These are phyloP conservation scores for Noturus placidus DNA, from an alignment of 2,113 vertebrate species.

Conservation along the genomic window DNA sequence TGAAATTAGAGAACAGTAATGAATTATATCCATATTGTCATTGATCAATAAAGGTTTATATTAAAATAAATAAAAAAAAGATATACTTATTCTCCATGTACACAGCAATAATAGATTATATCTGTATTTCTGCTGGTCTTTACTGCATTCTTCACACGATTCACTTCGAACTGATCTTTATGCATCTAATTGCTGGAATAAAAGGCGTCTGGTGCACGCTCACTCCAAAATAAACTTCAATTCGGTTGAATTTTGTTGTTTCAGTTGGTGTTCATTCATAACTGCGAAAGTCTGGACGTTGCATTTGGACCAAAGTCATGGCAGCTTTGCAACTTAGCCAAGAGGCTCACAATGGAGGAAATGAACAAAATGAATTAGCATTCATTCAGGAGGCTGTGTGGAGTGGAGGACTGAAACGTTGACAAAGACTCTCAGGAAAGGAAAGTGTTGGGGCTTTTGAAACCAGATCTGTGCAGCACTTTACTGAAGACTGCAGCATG, in stretches of 20 bases:
- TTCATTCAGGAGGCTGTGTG: conserved; percentile 16
- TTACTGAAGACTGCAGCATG: neutral
- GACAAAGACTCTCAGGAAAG: conserved; percentile 8
- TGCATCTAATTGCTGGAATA: no score
- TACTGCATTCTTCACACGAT: neutral
- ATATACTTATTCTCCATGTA: neutral
- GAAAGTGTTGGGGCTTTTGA: conserved; percentile 31
- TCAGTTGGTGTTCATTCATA: neutral
- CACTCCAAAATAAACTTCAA: neutral
- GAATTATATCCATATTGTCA: neutral
- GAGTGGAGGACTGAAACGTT: neutral
- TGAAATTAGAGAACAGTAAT: neutral
- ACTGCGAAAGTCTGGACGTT: neutral
- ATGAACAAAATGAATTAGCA: conserved; percentile 22
- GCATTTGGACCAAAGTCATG: neutral
- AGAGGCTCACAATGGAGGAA: conserved; percentile 20
- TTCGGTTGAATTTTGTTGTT: neutral
- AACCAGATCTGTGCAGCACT: conserved; percentile 28
- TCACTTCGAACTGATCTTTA: neutral
- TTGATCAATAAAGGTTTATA: neutral
- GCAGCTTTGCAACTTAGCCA: conserved; percentile 5
- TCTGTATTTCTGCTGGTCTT: neutral
- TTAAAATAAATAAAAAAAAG: neutral
- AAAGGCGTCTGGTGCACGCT: neutral
- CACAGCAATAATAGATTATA: neutral